These are phyloP conservation scores for Nineta flava DNA, from an alignment of 2,888 invertebrate genomes.

Conservation along the genomic window DNA sequence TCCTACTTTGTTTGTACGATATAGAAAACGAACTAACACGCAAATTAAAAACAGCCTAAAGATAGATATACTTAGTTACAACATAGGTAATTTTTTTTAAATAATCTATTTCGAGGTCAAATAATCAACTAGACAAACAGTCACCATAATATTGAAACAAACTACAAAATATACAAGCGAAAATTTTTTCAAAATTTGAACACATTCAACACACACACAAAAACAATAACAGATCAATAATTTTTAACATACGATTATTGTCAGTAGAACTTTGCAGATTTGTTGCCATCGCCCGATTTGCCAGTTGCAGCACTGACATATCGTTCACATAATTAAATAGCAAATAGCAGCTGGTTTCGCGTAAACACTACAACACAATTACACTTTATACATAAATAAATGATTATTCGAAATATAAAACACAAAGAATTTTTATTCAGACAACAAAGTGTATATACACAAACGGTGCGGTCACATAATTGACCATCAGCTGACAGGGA, in stretches of 20 bases:
- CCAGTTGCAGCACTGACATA: conserved; percentile 1
- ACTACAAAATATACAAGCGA: not conserved
- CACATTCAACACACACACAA: not conserved
- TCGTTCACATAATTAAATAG: not conserved
- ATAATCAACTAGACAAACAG: not conserved
- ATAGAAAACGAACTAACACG: not conserved
- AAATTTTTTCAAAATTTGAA: not conserved
- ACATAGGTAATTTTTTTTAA: not conserved
- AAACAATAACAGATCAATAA: not conserved
- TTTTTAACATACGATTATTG: conserved; percentile 3
- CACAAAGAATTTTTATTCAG: conserved; percentile 1
- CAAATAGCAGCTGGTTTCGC: not conserved
- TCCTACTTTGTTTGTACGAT: too few species aligned
- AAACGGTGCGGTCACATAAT: conserved; percentile 3
- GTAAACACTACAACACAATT: not conserved
- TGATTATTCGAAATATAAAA: too few species aligned
- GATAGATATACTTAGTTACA: not conserved
- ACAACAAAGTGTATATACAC: not conserved
- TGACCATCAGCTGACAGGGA: conserved; percentile 4
- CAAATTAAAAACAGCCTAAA: not conserved
- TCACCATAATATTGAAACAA: not conserved
- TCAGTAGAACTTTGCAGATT: conserved; percentile 5
- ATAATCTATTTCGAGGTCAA: not conserved
- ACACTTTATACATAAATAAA: not conserved
- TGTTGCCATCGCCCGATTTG: conserved; percentile 2